Percentiles rank a stretch among this genome's conserved stretches.
Conservation (phyloP, 2,797 vertebrate genomes). For the Setipinna tenuifilis region DNA sequence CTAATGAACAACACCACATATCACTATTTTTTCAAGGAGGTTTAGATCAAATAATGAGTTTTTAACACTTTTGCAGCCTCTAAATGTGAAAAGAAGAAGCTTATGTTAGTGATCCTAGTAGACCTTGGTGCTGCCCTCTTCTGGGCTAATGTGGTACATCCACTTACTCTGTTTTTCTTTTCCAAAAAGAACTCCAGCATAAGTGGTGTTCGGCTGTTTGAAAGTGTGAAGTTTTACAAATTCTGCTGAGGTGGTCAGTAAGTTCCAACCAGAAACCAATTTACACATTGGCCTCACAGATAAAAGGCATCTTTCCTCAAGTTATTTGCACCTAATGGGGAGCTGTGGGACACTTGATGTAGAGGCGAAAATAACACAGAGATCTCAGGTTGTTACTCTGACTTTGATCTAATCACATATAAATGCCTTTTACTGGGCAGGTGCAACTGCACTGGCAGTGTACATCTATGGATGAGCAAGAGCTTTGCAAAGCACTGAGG, state of each 20-base stretch:
- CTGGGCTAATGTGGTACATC: background rate
- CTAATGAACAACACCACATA: too few species aligned
- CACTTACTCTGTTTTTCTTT: background rate
- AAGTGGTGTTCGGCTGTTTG: background rate
- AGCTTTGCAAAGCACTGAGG: background rate
- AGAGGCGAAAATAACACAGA: background rate
- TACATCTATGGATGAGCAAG: background rate
- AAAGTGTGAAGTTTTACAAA: background rate
- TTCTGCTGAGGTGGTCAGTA: slow-evolving; percentile 5
- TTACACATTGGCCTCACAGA: slow-evolving; percentile 49
- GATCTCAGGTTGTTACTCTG: background rate
- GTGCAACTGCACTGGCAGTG: background rate
- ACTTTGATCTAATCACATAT: background rate
- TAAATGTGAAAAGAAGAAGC: background rate
- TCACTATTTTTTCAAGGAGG: background rate
- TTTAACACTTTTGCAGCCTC: background rate
- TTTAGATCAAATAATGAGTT: background rate
- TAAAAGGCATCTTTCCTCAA: slow-evolving; percentile 41
- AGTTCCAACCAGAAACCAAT: slow-evolving; percentile 45
- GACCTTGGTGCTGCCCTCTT: slow-evolving; percentile 5
- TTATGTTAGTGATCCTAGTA: background rate
- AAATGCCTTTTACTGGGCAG: background rate
- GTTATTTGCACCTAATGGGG: slow-evolving; percentile 11
- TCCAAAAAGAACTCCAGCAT: background rate
- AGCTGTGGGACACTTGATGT: slow-evolving; percentile 37